Conservation (phyloP, 2,888 invertebrate species). For the Melitaea athalia region DNA sequence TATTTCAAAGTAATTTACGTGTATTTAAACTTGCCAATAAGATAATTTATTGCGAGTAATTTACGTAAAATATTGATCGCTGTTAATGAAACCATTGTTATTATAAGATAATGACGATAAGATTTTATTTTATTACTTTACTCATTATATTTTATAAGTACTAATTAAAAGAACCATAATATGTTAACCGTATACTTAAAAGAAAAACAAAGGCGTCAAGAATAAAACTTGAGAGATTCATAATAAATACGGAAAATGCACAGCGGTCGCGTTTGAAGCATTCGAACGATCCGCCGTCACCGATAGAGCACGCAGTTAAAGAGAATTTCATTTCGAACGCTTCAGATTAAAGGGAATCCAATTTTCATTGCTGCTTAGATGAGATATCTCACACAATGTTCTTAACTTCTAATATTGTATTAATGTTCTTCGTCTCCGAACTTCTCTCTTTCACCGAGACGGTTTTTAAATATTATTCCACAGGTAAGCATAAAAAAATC, state of each 20-base stretch:
- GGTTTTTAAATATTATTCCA: too few species aligned
- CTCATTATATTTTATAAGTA: not conserved
- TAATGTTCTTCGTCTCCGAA: conserved; percentile 9
- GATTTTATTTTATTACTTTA: not conserved
- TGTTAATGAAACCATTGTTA: not conserved
- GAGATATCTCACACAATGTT: conserved; percentile 36
- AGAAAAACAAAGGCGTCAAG: conserved; percentile 3
- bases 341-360: conserved; percentile 66
- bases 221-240: conserved; percentile 28
- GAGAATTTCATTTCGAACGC: conserved; percentile 69
- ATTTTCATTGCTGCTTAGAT: conserved; percentile 56
- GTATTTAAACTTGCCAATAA: conserved; percentile 10
- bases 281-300: conserved; percentile 60
- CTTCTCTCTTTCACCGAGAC: not conserved
- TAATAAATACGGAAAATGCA: conserved; percentile 51
- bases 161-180: not conserved
- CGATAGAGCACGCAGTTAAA: conserved; percentile 70
- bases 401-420: conserved; percentile 28
- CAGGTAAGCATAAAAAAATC: too few species aligned
- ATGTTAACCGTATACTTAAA: too few species aligned
- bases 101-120: not conserved
- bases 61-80: not conserved
- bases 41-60: not conserved
- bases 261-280: conserved; percentile 51
- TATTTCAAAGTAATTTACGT: conserved; percentile 23